A percentile compares a stretch with the other conserved stretches of the same genome.
Evolutionary conservation across 2,888 invertebrate species (phyloP).

Genomic region (Chrysolina americana): DNA sequence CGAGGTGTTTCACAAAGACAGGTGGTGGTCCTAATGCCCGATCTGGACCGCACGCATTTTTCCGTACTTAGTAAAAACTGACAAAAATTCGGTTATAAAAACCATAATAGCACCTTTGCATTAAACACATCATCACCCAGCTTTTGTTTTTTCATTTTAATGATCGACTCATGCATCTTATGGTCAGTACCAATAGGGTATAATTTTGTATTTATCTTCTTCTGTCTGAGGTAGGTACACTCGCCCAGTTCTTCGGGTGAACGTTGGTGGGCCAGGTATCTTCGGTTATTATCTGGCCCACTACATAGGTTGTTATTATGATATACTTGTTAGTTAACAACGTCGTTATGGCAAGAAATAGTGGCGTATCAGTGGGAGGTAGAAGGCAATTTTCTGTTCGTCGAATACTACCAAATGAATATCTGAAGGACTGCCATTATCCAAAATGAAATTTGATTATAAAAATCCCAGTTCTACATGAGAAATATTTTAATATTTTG

Average conservation of each 20-base stretch:
- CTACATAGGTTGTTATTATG: slow-evolving; percentile 60
- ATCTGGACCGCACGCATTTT: slow-evolving; percentile 49
- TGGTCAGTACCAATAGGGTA: slow-evolving; percentile 62
- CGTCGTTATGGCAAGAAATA: slow-evolving; percentile 57
- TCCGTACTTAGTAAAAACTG: slow-evolving; percentile 49
- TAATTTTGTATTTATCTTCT: slow-evolving; percentile 65
- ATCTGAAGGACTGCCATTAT: too few species aligned
- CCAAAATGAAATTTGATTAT: too few species aligned
- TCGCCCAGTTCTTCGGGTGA: slow-evolving; percentile 53
- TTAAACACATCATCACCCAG: slow-evolving; percentile 54
- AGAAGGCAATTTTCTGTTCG: neutral
- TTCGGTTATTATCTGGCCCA: slow-evolving; percentile 42
- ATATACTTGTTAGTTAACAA: slow-evolving; percentile 65
- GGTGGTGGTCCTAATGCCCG: slow-evolving; percentile 49
- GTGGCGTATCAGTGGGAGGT: slow-evolving; percentile 35
- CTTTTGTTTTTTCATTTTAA: slow-evolving; percentile 55
- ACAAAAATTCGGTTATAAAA: slow-evolving; percentile 52
- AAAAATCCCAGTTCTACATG: too few species aligned
- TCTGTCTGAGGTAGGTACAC: slow-evolving; percentile 64
- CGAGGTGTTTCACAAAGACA: slow-evolving; percentile 46
- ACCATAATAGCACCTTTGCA: slow-evolving; percentile 57
- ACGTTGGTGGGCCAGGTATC: slow-evolving; percentile 25
- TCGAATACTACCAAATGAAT: neutral
- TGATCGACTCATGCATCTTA: slow-evolving; percentile 59
- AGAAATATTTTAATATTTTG: too few species aligned